These are phyloP conservation scores for Axinella damicornis DNA, from an alignment of 37 sponge, comb jelly and placozoan genomes.

Conservation along the genomic window DNA sequence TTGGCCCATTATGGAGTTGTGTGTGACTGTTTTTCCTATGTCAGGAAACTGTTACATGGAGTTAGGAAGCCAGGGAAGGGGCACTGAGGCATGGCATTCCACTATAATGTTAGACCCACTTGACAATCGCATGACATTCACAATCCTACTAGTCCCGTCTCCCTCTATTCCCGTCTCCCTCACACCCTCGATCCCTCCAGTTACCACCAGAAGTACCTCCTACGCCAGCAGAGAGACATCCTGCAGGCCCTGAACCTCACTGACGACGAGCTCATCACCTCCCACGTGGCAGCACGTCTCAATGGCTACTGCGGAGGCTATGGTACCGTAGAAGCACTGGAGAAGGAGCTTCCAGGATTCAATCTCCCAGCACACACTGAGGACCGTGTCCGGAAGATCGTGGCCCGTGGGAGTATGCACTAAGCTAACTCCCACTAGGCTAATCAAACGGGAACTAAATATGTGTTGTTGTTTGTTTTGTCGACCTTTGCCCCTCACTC, in stretches of 20 bases:
- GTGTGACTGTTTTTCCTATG: too few relatives aligned
- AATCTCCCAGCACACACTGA: constrained; percentile 43
- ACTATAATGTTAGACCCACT: too few relatives aligned
- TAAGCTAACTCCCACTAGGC: neutral
- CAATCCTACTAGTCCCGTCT: too few relatives aligned
- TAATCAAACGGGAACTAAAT: too few relatives aligned
- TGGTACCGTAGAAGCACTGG: constrained; percentile 57
- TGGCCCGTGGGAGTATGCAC: constrained; percentile 42
- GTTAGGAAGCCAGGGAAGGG: too few relatives aligned
- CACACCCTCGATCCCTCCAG: constrained; percentile 35
- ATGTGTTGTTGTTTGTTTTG: too few relatives aligned
- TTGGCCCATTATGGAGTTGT: too few relatives aligned
- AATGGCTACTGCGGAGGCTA: constrained; percentile 94
- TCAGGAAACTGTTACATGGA: too few relatives aligned
- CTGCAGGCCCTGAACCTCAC: constrained; percentile 69
- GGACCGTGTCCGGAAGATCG: constrained; percentile 51
- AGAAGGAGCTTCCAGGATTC: constrained; percentile 79
- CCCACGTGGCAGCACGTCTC: constrained; percentile 75
- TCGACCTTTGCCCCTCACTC: too few relatives aligned
- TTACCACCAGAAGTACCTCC: constrained; percentile 97
- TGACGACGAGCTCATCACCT: constrained; percentile 83
- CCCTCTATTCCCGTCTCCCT: too few relatives aligned
- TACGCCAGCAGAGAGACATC: constrained; percentile 82
- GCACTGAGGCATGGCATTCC: too few relatives aligned
- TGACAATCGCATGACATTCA: too few relatives aligned